phyloP scores from a whole-genome alignment of 2,113 vertebrate species.

The Triplophysa dalaica region DNA sequence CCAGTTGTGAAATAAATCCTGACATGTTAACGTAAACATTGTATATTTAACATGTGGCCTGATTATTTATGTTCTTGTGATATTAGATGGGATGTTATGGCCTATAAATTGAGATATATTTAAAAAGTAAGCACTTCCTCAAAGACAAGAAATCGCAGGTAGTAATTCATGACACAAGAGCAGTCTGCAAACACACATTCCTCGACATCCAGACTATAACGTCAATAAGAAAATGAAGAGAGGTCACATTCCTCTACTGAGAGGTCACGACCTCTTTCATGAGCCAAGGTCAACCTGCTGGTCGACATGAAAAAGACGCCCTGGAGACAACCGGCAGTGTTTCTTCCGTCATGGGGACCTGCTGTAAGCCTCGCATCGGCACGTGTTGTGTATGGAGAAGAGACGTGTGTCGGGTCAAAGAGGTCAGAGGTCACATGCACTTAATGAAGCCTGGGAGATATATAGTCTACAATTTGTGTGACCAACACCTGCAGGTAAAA shows the following conservation, averaged over 20 bases:
- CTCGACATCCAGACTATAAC: not conserved
- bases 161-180: not conserved
- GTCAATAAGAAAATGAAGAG: slow-evolving; percentile 20
- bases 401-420: slow-evolving; percentile 35
- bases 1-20: too few relatives aligned
- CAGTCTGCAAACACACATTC: not conserved
- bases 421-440: slow-evolving; percentile 28
- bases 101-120: too few relatives aligned
- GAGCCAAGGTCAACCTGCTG: slow-evolving; percentile 31
- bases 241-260: slow-evolving; percentile 4
- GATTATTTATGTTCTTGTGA: too few relatives aligned
- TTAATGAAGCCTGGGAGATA: slow-evolving; percentile 16
- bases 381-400: slow-evolving; percentile 57
- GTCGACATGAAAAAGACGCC: slow-evolving; percentile 41
- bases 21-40: too few relatives aligned
- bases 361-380: slow-evolving; percentile 63
- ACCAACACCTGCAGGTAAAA: too few relatives aligned
- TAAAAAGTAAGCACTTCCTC: too few relatives aligned
- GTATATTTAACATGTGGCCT: too few relatives aligned
- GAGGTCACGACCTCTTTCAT: slow-evolving; percentile 2
- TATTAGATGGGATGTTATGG: too few relatives aligned
- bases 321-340: not conserved
- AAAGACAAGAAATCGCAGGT: not conserved
- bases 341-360: not conserved
- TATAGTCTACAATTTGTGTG: not conserved